Evolutionary conservation across 2,888 invertebrate genomes (phyloP), one percentile per base, ranked within the genome.

Genomic region (Leptothorax acervorum): DNA sequence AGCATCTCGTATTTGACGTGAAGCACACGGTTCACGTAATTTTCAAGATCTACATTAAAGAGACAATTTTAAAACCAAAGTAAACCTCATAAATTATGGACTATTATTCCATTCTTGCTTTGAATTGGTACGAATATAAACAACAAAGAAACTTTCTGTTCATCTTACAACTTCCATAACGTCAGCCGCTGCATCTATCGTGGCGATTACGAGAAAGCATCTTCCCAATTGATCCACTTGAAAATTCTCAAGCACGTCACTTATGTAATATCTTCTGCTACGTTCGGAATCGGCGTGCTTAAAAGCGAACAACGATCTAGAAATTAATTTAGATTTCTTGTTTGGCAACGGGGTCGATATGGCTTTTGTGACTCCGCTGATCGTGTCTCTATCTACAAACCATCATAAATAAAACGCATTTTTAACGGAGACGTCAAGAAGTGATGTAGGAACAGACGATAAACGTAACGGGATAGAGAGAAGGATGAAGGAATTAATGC

Each of bases 141-240:
- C 23, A 8, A 11, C 8, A n/a, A 79, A 23, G 4, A 48, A 39
- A 18, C 23, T 48, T 53, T 35, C 11, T 68, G 3, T n/a, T 12
- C 28, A 28, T 83, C 93, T 92, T 88, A 94, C 95, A 3, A 96
- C 96, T 92, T 97, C 97, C 92, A 97, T 96, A 88, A 98, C 95
- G 0, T 96, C 96, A 18, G 96, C 95, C 92, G 97, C 96, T 70
- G 96, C 95, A 35, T 96, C 96, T 23, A 95, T 95, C 6, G 96
- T 96, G n/a, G 96, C 96, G 85, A 97, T 96, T 5, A 96, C 96
- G 91, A 97, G 94, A 93, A 96, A 97, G 86, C 96, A 96, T 89
- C 95, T 95, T 12, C 96, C 96, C 83, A 96, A 95, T 89, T 95
- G 95, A 75, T 95, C 95, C 3, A 95, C 95, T 9, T 95, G 95